Base-by-base conservation (phyloP, 2,888 invertebrate species). In the Stramonita haemastoma region DNA sequence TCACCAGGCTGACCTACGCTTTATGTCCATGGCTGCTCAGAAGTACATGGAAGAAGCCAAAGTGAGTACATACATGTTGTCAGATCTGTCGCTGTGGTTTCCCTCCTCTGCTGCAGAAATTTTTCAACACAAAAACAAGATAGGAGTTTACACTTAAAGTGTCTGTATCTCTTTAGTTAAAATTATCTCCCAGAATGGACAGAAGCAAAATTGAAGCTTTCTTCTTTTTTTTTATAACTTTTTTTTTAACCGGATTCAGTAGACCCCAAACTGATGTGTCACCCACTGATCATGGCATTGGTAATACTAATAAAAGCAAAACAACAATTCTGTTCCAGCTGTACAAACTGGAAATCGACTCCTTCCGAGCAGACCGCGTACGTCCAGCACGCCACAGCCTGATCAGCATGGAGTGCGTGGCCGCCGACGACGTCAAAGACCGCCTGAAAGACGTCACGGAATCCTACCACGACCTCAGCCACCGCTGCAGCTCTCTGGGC, bases 1-100 rank as follows among this genome's bases (percentile, higher is more conserved):
- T 0, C 99, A 99, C 95, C 99, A 99, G 96, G 99, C 98, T 0
- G 99, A 99, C 96, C 96, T 99, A 60, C 97, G 99, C 90, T 99
- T 99, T 96, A 98, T 99, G 93, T 98, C 98, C 5, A 98, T 99
- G 98, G 98, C 98, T 0, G 98, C 98, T 0, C 98, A 99, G 96
- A 99, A 98, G 96, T 99, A 99, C 96, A 97, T 98, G 46, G 99
- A 99, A 94, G 99, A 99, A 96, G 98, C 98, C 96, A 98, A 98
- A 97, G 98, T 97, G 95, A 91, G 95, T 90, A 83, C 13, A 32
- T 90, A 83, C 13, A 32, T 17, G 19, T 17, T 77, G 5, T 77
- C 13, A n/a, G 2, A 46, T 46, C 26, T 73, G 36, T 17, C 34
- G 13, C 32, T 32, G n/a, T n/a, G n/a, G n/a, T n/a, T n/a, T n/a